Evolutionary conservation across 2,797 vertebrate species (phyloP).

Genomic region (Sebastes oblongus): DNA sequence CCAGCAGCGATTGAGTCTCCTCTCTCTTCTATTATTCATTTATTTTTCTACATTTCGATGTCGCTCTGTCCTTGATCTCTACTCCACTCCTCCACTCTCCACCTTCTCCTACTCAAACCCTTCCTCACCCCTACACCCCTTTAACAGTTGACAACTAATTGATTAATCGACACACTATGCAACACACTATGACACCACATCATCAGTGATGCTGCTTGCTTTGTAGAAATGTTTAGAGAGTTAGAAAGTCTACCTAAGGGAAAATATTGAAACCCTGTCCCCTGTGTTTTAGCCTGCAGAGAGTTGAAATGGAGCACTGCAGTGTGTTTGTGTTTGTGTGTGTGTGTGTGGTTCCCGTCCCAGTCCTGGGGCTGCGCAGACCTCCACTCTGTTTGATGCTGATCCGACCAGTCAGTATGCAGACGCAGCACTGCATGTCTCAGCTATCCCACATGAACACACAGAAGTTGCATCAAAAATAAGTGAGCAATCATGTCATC

Average conservation of each 20-base stretch:
- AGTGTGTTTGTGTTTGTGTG: neutral
- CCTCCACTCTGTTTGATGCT: slow-evolving; percentile 57
- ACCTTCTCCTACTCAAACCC: neutral
- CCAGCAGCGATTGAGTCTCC: neutral
- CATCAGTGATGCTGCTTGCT: neutral
- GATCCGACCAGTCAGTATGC: slow-evolving; percentile 68
- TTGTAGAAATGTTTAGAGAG: slow-evolving; percentile 13
- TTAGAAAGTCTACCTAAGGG: slow-evolving; percentile 13
- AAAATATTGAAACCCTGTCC: slow-evolving; percentile 11
- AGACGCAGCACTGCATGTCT: slow-evolving; percentile 65
- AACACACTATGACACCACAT: neutral
- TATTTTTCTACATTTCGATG: neutral
- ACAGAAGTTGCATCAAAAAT: slow-evolving; percentile 8
- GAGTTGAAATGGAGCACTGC: slow-evolving; percentile 26
- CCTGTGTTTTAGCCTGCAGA: slow-evolving; percentile 29
- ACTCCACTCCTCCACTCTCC: neutral
- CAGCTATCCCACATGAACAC: slow-evolving; percentile 26
- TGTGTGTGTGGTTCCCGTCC: neutral
- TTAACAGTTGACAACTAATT: too few relatives aligned
- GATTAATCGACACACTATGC: too few relatives aligned
- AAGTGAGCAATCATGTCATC: slow-evolving; percentile 10
- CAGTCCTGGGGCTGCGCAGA: slow-evolving; percentile 30
- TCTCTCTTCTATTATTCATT: neutral
- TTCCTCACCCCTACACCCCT: neutral
- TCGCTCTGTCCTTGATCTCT: neutral